Evolutionary conservation across 2,797 vertebrate species (phyloP), one percentile per base, ranked within the genome.

Genomic region (Eulemur coronatus): DNA sequence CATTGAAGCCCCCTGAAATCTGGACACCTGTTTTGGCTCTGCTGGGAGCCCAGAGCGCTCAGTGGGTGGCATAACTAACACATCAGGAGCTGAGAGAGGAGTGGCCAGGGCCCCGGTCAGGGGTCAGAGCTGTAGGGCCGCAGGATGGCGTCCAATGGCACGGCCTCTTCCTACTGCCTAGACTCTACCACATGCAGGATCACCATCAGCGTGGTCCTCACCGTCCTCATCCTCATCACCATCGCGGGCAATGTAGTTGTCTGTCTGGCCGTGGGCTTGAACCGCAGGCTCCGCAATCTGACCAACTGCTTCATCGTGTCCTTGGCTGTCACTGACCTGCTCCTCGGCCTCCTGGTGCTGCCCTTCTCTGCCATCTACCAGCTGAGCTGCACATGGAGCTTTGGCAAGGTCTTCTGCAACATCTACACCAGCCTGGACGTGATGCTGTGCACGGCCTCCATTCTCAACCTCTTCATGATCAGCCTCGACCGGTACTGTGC

Each of bases 231-330:
- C 35, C 5, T 98, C 52, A 63, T 99, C 97, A 99, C 99, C 9
- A 90, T 99, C 1, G 98, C 98, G 0, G 99, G 99, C n/a, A 99
- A 99, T 3, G 97, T 99, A 95, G 96, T 99, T 0, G 99, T 99
- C 46, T 99, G 99, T 94, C 97, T 99, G 98, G 99, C 99, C 0
- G 99, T 99, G 55, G 99, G 98, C 75, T 96, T 99, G n/a, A 99
- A 99, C 97, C 99, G 99, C 2, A 98, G 98, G 67, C 99, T 99
- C 73, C 99, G 99, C 92, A 99, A 98, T 76, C 96, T 99, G 67
- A 99, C 99, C 0, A 99, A 99, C 98, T 99, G 99, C 98, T 99
- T 99, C 59, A 99, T 99, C 0, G 98, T 99, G 95, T 99, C 99
- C 1, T 98, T 99, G 98, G 99, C 99, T 1, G 96, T 99, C 94